Evolutionary conservation across 2,113 vertebrate species (phyloP).

Genomic region (Lutjanus erythropterus): DNA sequence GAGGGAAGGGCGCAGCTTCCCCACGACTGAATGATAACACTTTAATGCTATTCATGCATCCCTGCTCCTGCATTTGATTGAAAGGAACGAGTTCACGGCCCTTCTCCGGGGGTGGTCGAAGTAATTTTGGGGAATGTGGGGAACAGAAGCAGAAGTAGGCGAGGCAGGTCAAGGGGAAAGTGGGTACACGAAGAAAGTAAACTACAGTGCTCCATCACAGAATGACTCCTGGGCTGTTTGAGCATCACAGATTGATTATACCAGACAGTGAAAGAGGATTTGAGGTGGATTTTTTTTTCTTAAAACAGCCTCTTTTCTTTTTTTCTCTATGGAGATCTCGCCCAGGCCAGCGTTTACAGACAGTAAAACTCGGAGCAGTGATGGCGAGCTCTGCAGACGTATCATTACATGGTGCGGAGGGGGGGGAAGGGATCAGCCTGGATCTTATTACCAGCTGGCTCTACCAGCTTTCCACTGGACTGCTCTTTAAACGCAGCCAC

Average conservation of each 20-base stretch:
- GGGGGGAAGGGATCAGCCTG: slow-evolving; percentile 53
- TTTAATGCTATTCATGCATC: slow-evolving; percentile 45
- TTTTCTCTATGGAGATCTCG: neutral
- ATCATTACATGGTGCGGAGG: slow-evolving; percentile 61
- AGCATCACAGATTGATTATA: slow-evolving; percentile 48
- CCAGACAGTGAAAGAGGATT: slow-evolving; percentile 19
- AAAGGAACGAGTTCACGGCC: slow-evolving; percentile 43
- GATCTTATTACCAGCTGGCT: slow-evolving; percentile 75
- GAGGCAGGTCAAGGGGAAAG: slow-evolving; percentile 39
- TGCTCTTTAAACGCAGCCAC: slow-evolving; percentile 53
- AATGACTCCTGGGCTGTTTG: slow-evolving; percentile 35
- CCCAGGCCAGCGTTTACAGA: slow-evolving; percentile 3
- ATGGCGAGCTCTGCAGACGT: slow-evolving; percentile 53
- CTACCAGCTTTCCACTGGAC: slow-evolving; percentile 67
- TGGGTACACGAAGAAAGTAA: slow-evolving; percentile 16
- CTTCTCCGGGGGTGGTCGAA: slow-evolving; percentile 34
- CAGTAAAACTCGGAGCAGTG: slow-evolving; percentile 30
- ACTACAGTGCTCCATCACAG: slow-evolving; percentile 34
- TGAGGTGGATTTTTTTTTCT: slow-evolving; percentile 9
- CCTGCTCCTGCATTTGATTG: slow-evolving; percentile 40
- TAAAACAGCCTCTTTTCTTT: slow-evolving; percentile 33
- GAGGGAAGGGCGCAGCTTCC: slow-evolving; percentile 18
- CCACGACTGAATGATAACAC: slow-evolving; percentile 21
- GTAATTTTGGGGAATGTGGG: slow-evolving; percentile 48
- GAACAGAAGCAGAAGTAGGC: slow-evolving; percentile 14